Evolutionary conservation across 2,888 invertebrate genomes (phyloP), one percentile per base, ranked within the genome.

Genomic region (Lasioglossum figueresi): DNA sequence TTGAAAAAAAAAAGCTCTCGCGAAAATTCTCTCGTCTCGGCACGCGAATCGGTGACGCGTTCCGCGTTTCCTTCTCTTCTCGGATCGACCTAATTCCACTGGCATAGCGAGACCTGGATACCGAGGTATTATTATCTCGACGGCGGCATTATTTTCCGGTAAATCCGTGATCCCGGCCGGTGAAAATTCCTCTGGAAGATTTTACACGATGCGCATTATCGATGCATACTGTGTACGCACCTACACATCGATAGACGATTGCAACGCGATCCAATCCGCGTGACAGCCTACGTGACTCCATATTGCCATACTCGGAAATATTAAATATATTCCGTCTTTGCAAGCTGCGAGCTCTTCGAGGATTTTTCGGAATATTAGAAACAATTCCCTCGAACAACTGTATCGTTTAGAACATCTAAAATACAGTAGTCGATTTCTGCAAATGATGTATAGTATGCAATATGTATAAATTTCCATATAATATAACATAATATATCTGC

Each of bases 31-130:
- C 4, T n/a, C 10, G 56, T 56, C 56, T n/a, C 56, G n/a, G 12
- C 4, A 4, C 12, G 12, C n/a, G 56, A 56, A 56, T 56, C 56
- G 12, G 56, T 12, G 56, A 56, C n/a, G 56, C 56, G 56, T 56
- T 23, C 34, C 34, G 66, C 23, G 84, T 79, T 84, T 78, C 82
- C 82, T 78, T 56, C 56, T 56, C 56, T n/a, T 4, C n/a, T 84
- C 78, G 84, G 78, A 78, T 82, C 78, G 84, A 84, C 84, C 84
- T 43, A 82, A 78, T 84, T 84, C 78, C 82, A n/a, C 56, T 4
- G 66, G 66, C 59, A 56, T 56, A 82, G 71, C 78, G 78, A 82
- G 84, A 52, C 84, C 82, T 82, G 84, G 82, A 78, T 71, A 78
- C 45, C 43, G 37, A 71, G 34, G 78, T 82, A 84, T 84, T 84